These are phyloP conservation scores for Tethya wilhelma DNA, from an alignment of 37 sponge, comb jelly and placozoan genomes.

Conservation along the genomic window DNA sequence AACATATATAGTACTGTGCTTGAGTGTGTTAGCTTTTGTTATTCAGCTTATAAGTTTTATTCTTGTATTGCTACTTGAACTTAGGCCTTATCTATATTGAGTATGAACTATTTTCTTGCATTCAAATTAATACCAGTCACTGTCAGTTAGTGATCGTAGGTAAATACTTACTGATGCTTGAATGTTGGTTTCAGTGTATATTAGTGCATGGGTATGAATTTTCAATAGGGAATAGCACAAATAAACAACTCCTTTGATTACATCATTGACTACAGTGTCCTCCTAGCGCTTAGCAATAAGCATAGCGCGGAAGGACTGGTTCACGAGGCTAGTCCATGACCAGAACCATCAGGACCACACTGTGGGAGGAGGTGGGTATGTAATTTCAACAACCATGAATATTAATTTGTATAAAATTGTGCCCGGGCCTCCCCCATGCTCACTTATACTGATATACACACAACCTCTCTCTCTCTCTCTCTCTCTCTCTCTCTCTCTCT, in stretches of 20 bases:
- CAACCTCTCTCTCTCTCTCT: not conserved
- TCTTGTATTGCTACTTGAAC: no score
- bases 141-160: no score
- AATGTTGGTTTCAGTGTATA: not conserved
- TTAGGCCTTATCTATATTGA: no score
- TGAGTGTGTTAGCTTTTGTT: no score
- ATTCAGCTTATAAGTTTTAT: no score
- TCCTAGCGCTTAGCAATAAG: no score
- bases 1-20: no score
- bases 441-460: not conserved
- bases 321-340: no score
- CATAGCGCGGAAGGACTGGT: no score
- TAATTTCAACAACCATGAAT: not conserved
- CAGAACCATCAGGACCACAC: constrained; percentile 58
- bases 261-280: constrained; percentile 82
- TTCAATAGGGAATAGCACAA: no score
- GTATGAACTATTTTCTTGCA: no score
- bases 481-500: constrained; percentile 1
- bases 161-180: not conserved
- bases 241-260: constrained; percentile 9
- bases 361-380: constrained; percentile 69
- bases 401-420: not conserved
- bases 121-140: no score
- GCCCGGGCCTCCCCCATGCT: not conserved
- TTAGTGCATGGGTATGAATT: constrained; percentile 27